Percentiles rank a stretch among this genome's conserved stretches.
These are phyloP conservation scores for Diorhabda elongata DNA, from an alignment of 1,140 invertebrate genomes.

Conservation along the genomic window DNA sequence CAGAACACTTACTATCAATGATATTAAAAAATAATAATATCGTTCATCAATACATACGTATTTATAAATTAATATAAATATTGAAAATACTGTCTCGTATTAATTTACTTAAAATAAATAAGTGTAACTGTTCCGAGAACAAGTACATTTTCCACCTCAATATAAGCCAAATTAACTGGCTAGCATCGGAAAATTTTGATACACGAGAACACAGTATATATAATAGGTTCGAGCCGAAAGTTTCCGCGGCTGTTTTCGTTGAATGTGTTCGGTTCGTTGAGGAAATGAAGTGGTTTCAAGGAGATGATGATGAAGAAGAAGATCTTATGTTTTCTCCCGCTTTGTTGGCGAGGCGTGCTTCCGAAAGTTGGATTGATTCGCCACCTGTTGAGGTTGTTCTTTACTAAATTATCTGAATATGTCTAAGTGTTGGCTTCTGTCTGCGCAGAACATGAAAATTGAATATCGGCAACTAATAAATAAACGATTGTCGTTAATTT, in stretches of 20 bases:
- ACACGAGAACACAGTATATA: constrained; percentile 41
- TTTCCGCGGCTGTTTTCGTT: neutral
- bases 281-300: constrained; percentile 62
- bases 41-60: no score
- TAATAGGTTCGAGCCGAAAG: constrained; percentile 5
- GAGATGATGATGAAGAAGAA: constrained; percentile 69
- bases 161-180: neutral
- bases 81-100: no score
- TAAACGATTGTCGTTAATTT: no score
- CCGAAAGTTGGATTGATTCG: constrained; percentile 81
- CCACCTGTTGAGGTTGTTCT: constrained; percentile 72
- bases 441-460: no score
- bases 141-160: neutral
- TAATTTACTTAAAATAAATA: no score
- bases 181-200: neutral
- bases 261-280: constrained; percentile 12
- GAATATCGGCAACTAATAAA: no score
- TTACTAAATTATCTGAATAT: neutral
- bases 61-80: no score
- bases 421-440: no score
- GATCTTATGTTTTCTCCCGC: constrained; percentile 80
- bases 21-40: no score
- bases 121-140: no score
- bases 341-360: constrained; percentile 73
- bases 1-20: no score